Evolutionary conservation across 2,888 invertebrate species (phyloP).

Genomic region (Sinhomidia bicolor): DNA sequence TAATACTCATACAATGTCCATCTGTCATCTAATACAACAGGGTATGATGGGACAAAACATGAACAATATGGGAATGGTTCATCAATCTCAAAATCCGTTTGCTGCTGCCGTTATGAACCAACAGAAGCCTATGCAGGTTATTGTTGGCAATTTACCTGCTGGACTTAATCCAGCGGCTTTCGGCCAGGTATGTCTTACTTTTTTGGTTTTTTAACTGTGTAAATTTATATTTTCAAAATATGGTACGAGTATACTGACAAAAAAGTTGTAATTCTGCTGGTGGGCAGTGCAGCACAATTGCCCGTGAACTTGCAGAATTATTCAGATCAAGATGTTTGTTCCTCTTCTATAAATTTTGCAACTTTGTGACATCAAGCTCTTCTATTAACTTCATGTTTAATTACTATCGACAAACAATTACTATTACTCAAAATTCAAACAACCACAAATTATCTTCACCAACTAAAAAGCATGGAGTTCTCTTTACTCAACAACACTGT

Average conservation of each 20-base stretch:
- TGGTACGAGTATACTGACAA: not conserved
- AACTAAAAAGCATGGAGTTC: not conserved
- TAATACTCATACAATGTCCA: not conserved
- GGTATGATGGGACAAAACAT: slow-evolving; percentile 77
- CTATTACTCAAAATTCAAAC: not conserved
- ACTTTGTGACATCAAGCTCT: not conserved
- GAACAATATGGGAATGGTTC: slow-evolving; percentile 75
- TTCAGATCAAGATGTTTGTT: too few species aligned
- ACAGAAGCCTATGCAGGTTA: slow-evolving; percentile 73
- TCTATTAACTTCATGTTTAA: not conserved
- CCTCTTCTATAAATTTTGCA: not conserved
- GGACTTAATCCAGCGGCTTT: slow-evolving; percentile 76
- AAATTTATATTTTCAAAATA: not conserved
- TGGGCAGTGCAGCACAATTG: not conserved
- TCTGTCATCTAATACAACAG: slow-evolving; percentile 50
- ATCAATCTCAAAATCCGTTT: slow-evolving; percentile 75
- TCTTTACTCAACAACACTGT: slow-evolving; percentile 22
- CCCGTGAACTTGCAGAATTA: not conserved
- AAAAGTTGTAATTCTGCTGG: not conserved
- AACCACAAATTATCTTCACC: not conserved
- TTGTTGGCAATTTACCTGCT: slow-evolving; percentile 76
- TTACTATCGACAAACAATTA: not conserved
- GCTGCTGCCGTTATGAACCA: slow-evolving; percentile 68
- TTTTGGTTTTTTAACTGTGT: not conserved
- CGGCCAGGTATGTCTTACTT: slow-evolving; percentile 72